A percentile compares a stretch with the other conserved stretches of the same genome.
Evolutionary conservation across 1,140 invertebrate genomes (phyloP).

Genomic region (Megalopta genalis): DNA sequence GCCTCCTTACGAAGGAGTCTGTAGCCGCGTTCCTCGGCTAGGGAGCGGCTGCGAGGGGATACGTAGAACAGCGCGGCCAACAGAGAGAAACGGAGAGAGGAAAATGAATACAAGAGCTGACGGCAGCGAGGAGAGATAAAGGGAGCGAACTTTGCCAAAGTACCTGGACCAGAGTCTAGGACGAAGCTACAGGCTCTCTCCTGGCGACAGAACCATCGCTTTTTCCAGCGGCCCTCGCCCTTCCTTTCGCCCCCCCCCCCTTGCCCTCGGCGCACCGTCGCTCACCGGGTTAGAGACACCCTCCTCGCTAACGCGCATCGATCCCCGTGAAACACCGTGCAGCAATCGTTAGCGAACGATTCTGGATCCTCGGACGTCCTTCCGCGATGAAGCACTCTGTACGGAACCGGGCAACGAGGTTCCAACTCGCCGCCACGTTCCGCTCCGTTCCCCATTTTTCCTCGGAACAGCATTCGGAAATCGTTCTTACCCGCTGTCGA

Average conservation of each 20-base stretch:
- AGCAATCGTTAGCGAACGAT: too few relatives aligned
- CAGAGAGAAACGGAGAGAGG: constrained; percentile 13
- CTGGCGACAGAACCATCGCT: neutral
- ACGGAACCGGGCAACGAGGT: too few relatives aligned
- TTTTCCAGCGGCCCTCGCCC: neutral
- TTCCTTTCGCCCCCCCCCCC: too few relatives aligned
- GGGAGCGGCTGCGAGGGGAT: constrained; percentile 41
- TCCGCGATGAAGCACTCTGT: too few relatives aligned
- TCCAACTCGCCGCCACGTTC: too few relatives aligned
- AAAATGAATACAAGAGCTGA: constrained; percentile 2
- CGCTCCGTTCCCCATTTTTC: too few relatives aligned
- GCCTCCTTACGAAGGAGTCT: constrained; percentile 75
- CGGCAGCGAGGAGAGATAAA: constrained; percentile 16
- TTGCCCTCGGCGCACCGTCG: neutral
- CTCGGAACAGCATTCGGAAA: too few relatives aligned
- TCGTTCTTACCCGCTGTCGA: too few relatives aligned
- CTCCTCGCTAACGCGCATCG: too few relatives aligned
- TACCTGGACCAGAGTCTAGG: constrained; percentile 11
- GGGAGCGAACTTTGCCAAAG: constrained; percentile 31
- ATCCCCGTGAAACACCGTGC: too few relatives aligned
- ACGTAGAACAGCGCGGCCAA: constrained; percentile 13
- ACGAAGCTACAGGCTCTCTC: neutral
- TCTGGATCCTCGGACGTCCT: too few relatives aligned
- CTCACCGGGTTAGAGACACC: too few relatives aligned
- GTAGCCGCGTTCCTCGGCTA: constrained; percentile 54